These are phyloP conservation scores for Capromys pilorides DNA, from an alignment of 2,797 vertebrate species.

Conservation along the genomic window DNA sequence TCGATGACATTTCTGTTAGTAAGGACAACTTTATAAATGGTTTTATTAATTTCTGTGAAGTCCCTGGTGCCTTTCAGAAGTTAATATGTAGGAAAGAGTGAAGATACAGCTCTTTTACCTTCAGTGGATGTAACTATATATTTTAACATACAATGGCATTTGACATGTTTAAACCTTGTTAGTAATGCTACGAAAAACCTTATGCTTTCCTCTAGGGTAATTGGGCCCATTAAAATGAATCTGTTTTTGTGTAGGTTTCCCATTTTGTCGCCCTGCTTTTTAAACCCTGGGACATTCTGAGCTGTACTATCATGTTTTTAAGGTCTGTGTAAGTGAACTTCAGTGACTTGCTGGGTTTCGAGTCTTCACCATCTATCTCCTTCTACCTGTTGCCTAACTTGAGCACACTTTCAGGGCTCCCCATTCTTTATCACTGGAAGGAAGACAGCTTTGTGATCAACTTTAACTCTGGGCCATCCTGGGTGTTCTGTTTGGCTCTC, in stretches of 20 bases:
- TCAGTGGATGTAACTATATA: background rate
- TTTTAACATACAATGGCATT: background rate
- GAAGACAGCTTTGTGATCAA: background rate
- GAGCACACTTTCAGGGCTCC: background rate
- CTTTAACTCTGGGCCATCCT: background rate
- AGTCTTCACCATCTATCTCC: background rate
- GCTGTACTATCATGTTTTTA: background rate
- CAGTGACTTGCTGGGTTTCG: background rate
- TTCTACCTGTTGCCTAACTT: background rate
- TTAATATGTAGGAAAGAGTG: background rate
- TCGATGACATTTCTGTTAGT: background rate
- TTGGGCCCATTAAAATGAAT: background rate
- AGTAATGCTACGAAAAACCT: background rate
- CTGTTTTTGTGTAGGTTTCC: background rate
- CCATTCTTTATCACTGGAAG: background rate
- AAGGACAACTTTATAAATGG: background rate
- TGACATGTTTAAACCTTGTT: background rate
- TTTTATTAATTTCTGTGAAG: background rate
- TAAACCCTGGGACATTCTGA: background rate
- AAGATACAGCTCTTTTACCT: background rate
- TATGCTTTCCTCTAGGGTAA: constrained; percentile 3
- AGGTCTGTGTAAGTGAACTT: background rate
- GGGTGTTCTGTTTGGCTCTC: background rate
- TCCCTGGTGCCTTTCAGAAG: background rate
- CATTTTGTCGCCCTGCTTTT: background rate